A percentile compares a stretch with the other conserved stretches of the same genome.
phyloP scores from a whole-genome alignment of 2,888 invertebrate species.

The Eudemis profundana region DNA sequence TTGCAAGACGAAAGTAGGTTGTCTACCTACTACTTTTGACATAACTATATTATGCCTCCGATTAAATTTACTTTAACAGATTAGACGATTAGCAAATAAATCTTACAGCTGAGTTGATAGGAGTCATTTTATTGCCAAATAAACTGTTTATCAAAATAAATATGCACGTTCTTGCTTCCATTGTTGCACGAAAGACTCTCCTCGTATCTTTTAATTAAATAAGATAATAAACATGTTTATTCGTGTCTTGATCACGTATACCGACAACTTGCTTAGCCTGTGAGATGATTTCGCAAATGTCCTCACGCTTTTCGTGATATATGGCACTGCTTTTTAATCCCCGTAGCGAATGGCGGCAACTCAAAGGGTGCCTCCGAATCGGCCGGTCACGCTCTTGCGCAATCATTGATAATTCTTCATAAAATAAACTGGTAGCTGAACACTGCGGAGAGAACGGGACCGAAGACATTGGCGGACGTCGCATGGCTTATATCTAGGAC shows the following conservation, averaged over 20 bases:
- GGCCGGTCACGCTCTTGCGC: conserved; percentile 59
- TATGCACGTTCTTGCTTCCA: no score
- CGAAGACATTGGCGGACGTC: conserved; percentile 11
- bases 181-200: no score
- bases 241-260: conserved; percentile 27
- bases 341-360: conserved; percentile 60
- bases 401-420: conserved; percentile 54
- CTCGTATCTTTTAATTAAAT: conserved; percentile 13
- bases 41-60: conserved; percentile 8
- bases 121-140: no score
- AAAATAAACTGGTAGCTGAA: conserved; percentile 54
- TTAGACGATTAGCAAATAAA: background rate
- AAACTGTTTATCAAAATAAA: no score
- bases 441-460: conserved; percentile 46
- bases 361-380: conserved; percentile 58
- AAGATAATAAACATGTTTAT: conserved; percentile 9
- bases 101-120: no score
- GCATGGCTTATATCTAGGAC: conserved; percentile 35
- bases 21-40: background rate
- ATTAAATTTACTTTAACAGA: background rate
- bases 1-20: conserved; percentile 38
- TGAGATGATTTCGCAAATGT: conserved; percentile 45
- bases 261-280: conserved; percentile 27
- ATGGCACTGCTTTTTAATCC: conserved; percentile 55
- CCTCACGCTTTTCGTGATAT: conserved; percentile 48